Conservation (phyloP, 1,140 invertebrate genomes). For the Sycophila sp. region DNA sequence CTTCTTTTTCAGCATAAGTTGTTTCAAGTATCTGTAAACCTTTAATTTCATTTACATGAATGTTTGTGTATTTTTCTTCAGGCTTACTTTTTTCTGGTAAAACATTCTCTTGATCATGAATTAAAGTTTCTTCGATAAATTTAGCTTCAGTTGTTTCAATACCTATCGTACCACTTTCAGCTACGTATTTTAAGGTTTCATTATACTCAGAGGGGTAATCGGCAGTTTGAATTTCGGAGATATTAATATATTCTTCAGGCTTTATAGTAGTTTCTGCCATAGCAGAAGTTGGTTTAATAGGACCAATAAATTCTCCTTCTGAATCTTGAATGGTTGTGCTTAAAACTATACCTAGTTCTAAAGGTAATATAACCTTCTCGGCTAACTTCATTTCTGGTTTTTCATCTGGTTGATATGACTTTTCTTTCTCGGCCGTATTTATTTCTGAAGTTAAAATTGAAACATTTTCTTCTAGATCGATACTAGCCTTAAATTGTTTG, state of each 20-base stretch:
- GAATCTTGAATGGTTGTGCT: constrained; percentile 69
- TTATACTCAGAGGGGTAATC: constrained; percentile 68
- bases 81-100: constrained; percentile 55
- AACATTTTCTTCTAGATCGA: constrained; percentile 70
- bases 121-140: constrained; percentile 66
- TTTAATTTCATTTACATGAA: constrained; percentile 60
- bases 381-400: constrained; percentile 65
- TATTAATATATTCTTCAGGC: constrained; percentile 67
- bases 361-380: constrained; percentile 62
- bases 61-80: constrained; percentile 57
- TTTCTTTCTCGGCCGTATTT: constrained; percentile 70
- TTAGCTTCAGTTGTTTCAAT: constrained; percentile 70
- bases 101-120: constrained; percentile 67
- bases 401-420: constrained; percentile 60
- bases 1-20: constrained; percentile 70
- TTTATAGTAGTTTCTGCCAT: constrained; percentile 66
- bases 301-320: constrained; percentile 65
- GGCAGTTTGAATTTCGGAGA: constrained; percentile 68
- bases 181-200: constrained; percentile 66
- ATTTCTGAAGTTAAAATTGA: constrained; percentile 70
- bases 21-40: constrained; percentile 67
- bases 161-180: constrained; percentile 64
- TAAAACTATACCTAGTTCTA: constrained; percentile 69
- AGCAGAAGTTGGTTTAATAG: constrained; percentile 60
- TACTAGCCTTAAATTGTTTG: constrained; percentile 65